These are phyloP conservation scores for Microcebus ravelobensis DNA, from an alignment of 2,113 vertebrate species.

Conservation along the genomic window DNA sequence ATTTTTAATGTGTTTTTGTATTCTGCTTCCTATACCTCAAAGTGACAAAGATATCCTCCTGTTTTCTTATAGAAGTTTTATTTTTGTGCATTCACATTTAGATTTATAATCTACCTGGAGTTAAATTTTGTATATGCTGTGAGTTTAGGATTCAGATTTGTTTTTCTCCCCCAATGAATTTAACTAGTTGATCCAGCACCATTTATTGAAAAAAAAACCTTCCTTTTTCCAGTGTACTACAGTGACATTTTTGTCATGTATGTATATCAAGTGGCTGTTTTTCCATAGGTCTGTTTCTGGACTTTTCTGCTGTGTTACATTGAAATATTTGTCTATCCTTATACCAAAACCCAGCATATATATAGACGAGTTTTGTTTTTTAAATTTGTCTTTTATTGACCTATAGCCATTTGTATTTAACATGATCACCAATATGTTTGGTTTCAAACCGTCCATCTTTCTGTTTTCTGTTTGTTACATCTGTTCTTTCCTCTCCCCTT, in stretches of 20 bases:
- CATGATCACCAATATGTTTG: background rate
- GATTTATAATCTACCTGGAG: background rate
- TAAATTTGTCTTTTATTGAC: background rate
- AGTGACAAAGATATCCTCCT: background rate
- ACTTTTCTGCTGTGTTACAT: background rate
- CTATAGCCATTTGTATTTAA: background rate
- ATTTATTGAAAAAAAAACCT: background rate
- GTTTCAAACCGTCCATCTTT: background rate
- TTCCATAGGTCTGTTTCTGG: background rate
- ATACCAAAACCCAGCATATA: background rate
- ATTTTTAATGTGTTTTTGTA: background rate
- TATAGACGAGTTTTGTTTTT: background rate
- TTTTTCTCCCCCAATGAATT: background rate
- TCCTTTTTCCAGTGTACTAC: background rate
- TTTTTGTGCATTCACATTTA: background rate
- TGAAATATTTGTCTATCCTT: background rate
- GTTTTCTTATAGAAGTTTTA: constrained; percentile 3
- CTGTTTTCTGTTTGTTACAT: background rate
- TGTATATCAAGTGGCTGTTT: background rate
- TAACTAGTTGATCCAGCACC: background rate
- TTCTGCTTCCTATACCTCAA: background rate
- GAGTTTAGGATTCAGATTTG: background rate
- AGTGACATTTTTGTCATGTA: background rate
- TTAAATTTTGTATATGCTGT: background rate
- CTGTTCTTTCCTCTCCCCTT: background rate